Conservation (phyloP, 2,113 vertebrate genomes). For the Neotoma lepida region DNA sequence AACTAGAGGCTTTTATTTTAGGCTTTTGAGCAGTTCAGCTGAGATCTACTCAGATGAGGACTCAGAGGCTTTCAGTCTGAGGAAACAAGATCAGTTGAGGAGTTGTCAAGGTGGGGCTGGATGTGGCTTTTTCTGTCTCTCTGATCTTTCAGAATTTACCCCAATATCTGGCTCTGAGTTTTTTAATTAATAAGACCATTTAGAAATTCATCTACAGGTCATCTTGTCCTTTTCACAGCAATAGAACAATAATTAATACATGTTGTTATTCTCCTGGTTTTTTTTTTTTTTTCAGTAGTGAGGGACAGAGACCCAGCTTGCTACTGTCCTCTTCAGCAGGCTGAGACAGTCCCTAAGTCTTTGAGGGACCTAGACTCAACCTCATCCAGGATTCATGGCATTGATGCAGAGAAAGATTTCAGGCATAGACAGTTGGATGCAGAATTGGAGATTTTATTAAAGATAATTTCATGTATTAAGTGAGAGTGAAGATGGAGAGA, state of each 20-base stretch:
- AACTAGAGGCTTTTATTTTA: too few species aligned
- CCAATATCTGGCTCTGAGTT: too few species aligned
- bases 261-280: not conserved
- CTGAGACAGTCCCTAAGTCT: not conserved
- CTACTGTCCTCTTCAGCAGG: not conserved
- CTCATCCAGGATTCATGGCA: too few species aligned
- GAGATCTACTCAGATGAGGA: too few species aligned
- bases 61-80: too few species aligned
- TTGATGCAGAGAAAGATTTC: not conserved
- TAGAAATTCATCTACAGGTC: too few species aligned
- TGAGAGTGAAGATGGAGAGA: not conserved
- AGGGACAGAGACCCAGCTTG: not conserved
- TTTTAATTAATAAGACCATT: too few species aligned
- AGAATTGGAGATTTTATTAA: not conserved
- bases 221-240: not conserved
- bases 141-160: too few species aligned
- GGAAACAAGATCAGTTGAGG: too few species aligned
- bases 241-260: not conserved
- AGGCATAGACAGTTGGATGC: not conserved
- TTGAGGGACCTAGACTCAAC: not conserved
- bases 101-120: too few species aligned
- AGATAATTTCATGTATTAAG: not conserved
- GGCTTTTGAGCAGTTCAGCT: too few species aligned
- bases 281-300: not conserved
- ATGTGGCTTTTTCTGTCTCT: too few species aligned